phyloP scores from a whole-genome alignment of 2,113 vertebrate species.

The Pogonocichla stellata region DNA sequence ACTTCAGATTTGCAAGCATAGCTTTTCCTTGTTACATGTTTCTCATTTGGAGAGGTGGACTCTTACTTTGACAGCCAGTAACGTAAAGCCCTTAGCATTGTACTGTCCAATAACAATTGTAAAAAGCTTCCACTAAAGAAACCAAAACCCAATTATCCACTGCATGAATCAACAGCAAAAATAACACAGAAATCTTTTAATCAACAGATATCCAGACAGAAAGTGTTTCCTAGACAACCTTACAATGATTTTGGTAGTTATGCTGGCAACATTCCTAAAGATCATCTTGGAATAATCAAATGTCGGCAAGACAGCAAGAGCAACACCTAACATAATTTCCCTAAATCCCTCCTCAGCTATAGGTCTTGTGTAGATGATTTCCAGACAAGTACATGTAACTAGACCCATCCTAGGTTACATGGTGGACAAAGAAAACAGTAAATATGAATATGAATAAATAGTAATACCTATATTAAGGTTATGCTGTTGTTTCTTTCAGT shows the following conservation, averaged over 20 bases:
- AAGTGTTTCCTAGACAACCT: conserved; percentile 38
- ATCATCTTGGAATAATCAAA: conserved; percentile 41
- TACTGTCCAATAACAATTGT: neutral
- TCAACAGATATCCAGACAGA: neutral
- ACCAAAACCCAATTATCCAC: neutral
- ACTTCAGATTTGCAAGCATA: neutral
- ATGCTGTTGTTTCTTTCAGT: neutral
- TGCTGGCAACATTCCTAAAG: neutral
- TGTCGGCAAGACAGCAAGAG: neutral
- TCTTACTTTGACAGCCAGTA: neutral
- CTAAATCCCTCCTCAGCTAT: neutral
- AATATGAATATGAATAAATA: neutral
- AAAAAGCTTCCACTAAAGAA: neutral
- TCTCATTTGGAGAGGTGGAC: neutral
- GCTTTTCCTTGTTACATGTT: neutral
- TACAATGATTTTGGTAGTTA: neutral
- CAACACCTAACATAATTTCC: conserved; percentile 28
- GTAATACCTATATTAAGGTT: neutral
- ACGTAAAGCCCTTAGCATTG: neutral
- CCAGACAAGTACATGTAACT: neutral
- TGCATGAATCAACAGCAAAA: conserved; percentile 7
- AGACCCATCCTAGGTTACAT: neutral
- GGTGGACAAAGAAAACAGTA: neutral
- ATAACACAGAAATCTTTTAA: conserved; percentile 12
- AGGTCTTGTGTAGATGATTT: conserved; percentile 1